Conservation (phyloP, 2,888 invertebrate species). For the Drosophila nigricruria region DNA sequence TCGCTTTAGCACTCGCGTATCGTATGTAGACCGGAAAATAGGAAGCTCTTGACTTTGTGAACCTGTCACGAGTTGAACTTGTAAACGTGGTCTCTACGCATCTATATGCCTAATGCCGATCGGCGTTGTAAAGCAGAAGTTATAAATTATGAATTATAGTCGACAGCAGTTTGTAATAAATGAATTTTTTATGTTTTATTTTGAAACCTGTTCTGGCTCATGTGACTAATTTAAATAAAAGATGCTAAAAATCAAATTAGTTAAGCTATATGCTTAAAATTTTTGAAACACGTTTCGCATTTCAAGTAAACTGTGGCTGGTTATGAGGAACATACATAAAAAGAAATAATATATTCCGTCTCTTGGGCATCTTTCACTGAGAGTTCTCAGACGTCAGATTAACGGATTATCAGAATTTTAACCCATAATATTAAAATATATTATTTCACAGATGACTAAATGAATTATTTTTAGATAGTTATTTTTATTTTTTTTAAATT, state of each 20-base stretch:
- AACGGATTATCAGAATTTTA: background rate
- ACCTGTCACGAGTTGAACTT: constrained; percentile 36
- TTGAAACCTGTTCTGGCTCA: constrained; percentile 42
- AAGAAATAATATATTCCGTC: constrained; percentile 1
- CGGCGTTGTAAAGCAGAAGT: too few relatives aligned
- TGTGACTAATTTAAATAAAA: constrained; percentile 48
- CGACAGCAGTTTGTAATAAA: constrained; percentile 36
- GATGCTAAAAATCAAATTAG: constrained; percentile 25
- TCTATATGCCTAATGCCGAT: constrained; percentile 19
- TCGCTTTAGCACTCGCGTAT: background rate
- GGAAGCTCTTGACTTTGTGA: constrained; percentile 24
- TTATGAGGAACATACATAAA: background rate
- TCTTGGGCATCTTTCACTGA: constrained; percentile 25
- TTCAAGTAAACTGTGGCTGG: constrained; percentile 25
- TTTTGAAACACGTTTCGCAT: constrained; percentile 52
- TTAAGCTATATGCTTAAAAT: constrained; percentile 27
- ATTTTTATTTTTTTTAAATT: background rate
- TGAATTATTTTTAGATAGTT: background rate
- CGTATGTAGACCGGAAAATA: constrained; percentile 38
- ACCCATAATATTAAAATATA: constrained; percentile 17
- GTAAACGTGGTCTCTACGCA: constrained; percentile 11
- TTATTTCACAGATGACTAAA: constrained; percentile 7
- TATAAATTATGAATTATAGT: constrained; percentile 26
- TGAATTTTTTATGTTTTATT: constrained; percentile 22
- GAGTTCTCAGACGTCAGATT: background rate